These are phyloP conservation scores for Ammodytes marinus DNA, from an alignment of 2,113 vertebrate species.

Conservation along the genomic window DNA sequence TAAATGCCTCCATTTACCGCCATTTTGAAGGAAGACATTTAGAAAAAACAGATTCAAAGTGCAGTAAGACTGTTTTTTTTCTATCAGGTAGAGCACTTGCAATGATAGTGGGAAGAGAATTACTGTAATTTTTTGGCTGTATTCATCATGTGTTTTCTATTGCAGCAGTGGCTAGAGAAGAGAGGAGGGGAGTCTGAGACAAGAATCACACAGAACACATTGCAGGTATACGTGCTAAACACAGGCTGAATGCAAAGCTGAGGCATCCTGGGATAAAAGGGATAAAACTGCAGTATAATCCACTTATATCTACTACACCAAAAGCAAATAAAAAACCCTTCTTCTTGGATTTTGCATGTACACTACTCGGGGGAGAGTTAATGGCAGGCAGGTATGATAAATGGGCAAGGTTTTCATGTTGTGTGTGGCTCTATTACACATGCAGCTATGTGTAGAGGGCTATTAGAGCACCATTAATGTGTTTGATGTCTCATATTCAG, in stretches of 20 bases:
- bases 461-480: constrained; percentile 17
- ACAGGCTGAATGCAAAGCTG: neutral
- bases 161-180: neutral
- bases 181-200: neutral
- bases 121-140: neutral
- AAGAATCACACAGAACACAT: neutral
- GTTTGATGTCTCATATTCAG: constrained; percentile 14
- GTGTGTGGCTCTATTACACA: constrained; percentile 20
- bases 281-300: neutral
- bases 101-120: neutral
- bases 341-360: constrained; percentile 27
- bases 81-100: neutral
- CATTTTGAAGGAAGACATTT: neutral
- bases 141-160: constrained; percentile 1
- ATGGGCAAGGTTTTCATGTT: constrained; percentile 16
- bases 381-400: constrained; percentile 25
- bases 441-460: constrained; percentile 6
- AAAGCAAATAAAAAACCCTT: constrained; percentile 10
- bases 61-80: neutral
- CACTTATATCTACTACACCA: neutral
- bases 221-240: neutral
- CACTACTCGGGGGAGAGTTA: constrained; percentile 15
- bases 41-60: neutral
- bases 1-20: constrained; percentile 12
- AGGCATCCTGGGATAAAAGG: constrained; percentile 17